Base-by-base conservation (phyloP, 2,113 vertebrate species). In the Sardina pilchardus region DNA sequence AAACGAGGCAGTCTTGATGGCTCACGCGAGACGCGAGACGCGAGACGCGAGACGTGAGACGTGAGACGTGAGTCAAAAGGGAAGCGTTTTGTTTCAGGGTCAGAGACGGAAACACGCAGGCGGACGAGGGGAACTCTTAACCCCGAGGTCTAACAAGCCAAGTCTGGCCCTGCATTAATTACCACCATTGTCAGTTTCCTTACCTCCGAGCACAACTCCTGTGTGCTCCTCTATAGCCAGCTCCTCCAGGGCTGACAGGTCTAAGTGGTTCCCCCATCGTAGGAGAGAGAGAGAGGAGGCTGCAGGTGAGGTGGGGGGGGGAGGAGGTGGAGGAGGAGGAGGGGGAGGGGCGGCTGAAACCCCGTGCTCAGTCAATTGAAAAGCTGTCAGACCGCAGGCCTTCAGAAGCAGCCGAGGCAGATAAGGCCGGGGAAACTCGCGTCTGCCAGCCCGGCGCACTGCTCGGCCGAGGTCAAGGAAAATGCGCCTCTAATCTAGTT, bases 311-410 rank as follows among this genome's bases (percentile, higher is more conserved):
- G 85, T 88, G 84, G 85, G 83, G 81, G 67, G 53, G n/a, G n/a
- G n/a, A n/a, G n/a, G n/a, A n/a, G n/a, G n/a, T n/a, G n/a, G n/a
- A n/a, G n/a, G n/a, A n/a, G n/a, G n/a, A n/a, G n/a, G 85, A 81
- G 82, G 63, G 34, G 89, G 83, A 90, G 90, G 91, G 91, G 91
- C 87, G 89, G 91, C 90, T 91, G 92, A 86, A 91, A 90, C 85
- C 91, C 88, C 89, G 87, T 90, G 90, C 90, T 90, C 87, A 93
- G 92, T 94, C 93, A 93, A 93, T 94, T 93, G 93, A 94, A 93
- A 93, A 94, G 87, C 93, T 95, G 93, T 94, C 93, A 92, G 92
- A 90, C 88, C 83, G 89, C 90, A 87, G 90, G 90, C 90, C 88
- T 91, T 90, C 92, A 91, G 90, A 92, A 93, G 92, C 91, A 92